Base-by-base conservation (phyloP, 2,797 vertebrate genomes). In the Acanthornis magna region DNA sequence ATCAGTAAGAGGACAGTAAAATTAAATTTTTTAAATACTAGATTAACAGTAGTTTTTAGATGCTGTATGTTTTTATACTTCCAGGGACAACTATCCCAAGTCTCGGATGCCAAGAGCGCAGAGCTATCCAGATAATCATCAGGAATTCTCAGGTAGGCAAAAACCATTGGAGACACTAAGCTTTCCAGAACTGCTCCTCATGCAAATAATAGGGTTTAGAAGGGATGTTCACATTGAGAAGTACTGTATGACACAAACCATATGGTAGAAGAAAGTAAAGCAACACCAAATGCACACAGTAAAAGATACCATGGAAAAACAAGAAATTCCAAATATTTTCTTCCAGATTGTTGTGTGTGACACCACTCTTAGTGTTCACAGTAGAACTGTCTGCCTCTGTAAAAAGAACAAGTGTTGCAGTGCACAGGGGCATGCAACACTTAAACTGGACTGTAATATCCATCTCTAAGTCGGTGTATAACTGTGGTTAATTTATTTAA, bases 101-200 rank as follows among this genome's bases (percentile, higher is more conserved):
- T 99, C 99, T 93, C 98, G 99, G 96, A 99, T 99, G 99, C 99
- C 99, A 47, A 97, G 99, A 97, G 99, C 99, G 12, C 99, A 99
- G 98, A 99, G 99, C 95, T 99, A 99, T 97, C 99, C 99, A 21
- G 99, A 99, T 98, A 99, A 99, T 98, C 99, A 99, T 97, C 99
- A 99, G 97, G 99, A 99, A 94, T 99, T 99, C 87, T 98, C 99
- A 97, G 99, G 99, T 99, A 91, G 36, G 96, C 74, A 93, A 67
- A 93, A 95, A 79, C 66, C 53, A 42, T 42, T 85, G 43, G 8
- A 34, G 14, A 3, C 51, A 53, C 21, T 54, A 30, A 30, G 13
- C n/a, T 91, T 93, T 91, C 36, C 36, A 34, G 55, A 74, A n/a
- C 57, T 58, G 29, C 48, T 53, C 2, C 10, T 65, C 40, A 80